These are phyloP conservation scores for Tiliacea citrago DNA, from an alignment of 2,888 invertebrate genomes.

Conservation along the genomic window DNA sequence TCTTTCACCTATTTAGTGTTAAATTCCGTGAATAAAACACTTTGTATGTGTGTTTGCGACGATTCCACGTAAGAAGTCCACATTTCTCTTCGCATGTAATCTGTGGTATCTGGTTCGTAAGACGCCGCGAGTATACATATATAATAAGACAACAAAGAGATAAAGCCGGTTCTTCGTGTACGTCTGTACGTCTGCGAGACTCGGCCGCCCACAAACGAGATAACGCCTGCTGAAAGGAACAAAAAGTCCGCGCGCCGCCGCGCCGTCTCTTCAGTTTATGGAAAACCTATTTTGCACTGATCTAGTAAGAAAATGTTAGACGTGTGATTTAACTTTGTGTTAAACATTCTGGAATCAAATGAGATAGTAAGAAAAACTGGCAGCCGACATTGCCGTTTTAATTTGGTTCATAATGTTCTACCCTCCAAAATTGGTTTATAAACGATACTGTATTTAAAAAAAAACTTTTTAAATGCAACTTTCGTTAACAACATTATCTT, in stretches of 20 bases:
- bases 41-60: not conserved
- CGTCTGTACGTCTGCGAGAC: not conserved
- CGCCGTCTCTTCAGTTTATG: not conserved
- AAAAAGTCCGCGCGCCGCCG: conserved; percentile 14
- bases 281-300: conserved; percentile 23
- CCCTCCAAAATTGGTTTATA: not conserved
- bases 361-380: not conserved
- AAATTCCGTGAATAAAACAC: conserved; percentile 3
- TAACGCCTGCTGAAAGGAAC: conserved; percentile 36
- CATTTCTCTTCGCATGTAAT: conserved; percentile 27
- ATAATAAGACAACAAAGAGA: conserved; percentile 59
- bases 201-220: conserved; percentile 38
- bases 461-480: not conserved
- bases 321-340: not conserved
- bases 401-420: too few relatives aligned
- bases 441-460: not conserved
- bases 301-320: conserved; percentile 18
- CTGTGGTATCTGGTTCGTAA: conserved; percentile 21
- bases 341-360: not conserved
- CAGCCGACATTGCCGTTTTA: too few relatives aligned
- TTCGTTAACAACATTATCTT: not conserved
- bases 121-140: conserved; percentile 47
- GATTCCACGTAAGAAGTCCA: not conserved
- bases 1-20: not conserved
- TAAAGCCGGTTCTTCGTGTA: conserved; percentile 27